phyloP scores from a whole-genome alignment of 2,113 vertebrate genomes.

The Cyprinus carpio region DNA sequence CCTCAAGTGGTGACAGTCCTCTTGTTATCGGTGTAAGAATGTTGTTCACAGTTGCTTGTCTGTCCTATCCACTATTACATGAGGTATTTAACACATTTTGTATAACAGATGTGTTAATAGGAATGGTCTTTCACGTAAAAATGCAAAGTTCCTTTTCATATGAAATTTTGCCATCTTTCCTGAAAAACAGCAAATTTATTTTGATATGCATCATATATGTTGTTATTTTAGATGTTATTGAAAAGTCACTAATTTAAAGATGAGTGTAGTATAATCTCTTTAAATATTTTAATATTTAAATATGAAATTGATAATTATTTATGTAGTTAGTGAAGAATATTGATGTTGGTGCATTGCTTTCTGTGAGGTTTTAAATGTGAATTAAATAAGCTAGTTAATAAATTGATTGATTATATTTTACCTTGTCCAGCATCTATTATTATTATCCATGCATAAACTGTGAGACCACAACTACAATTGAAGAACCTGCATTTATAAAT shows the following conservation, averaged over 20 bases:
- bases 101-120: neutral
- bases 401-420: neutral
- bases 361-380: neutral
- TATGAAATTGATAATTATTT: no score
- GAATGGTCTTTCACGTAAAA: neutral
- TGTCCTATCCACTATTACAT: neutral
- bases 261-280: neutral
- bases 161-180: neutral
- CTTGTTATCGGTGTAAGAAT: neutral
- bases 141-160: neutral
- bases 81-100: neutral
- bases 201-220: neutral
- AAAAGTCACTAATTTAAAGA: neutral
- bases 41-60: neutral
- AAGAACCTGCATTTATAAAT: neutral
- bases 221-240: neutral
- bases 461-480: neutral
- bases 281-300: neutral
- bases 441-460: no score
- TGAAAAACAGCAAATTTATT: neutral
- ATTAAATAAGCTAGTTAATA: neutral
- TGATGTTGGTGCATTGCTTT: neutral
- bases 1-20: neutral
- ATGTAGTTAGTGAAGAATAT: neutral
- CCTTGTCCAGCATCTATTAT: neutral